Conservation (phyloP, 2,797 vertebrate genomes). For the Merluccius polli region DNA sequence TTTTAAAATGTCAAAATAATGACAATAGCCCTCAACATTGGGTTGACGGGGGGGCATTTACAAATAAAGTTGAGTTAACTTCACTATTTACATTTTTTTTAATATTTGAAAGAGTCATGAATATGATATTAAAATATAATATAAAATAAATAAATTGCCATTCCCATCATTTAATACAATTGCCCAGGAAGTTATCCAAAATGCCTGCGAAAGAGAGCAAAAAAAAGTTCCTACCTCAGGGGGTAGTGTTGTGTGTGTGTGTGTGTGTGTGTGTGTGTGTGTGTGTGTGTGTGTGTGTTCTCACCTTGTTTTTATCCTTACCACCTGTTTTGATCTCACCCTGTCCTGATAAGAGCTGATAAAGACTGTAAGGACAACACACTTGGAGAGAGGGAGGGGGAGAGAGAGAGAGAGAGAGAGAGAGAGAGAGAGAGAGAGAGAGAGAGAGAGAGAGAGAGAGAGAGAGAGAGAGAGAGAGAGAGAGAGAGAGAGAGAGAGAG, state of each 20-base stretch:
- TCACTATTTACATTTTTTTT: not conserved
- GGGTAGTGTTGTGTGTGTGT: slow-evolving; percentile 9
- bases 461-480: not conserved
- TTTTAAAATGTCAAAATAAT: not conserved
- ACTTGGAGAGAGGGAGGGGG: not conserved
- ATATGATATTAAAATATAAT: no score
- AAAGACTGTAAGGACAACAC: slow-evolving; percentile 27
- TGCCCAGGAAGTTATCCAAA: no score
- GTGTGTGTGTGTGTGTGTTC: slow-evolving; percentile 32
- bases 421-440: not conserved
- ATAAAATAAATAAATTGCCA: no score
- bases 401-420: not conserved
- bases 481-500: not conserved
- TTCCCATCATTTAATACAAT: no score
- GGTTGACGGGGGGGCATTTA: not conserved
- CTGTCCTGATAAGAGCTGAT: slow-evolving; percentile 48
- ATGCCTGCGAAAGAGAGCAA: no score
- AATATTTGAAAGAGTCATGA: no score
- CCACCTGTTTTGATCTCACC: slow-evolving; percentile 56
- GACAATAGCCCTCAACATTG: not conserved
- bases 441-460: not conserved
- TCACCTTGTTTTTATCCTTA: slow-evolving; percentile 36
- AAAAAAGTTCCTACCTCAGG: no score
- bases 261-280: not conserved
- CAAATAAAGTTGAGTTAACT: not conserved